Base-by-base conservation (phyloP, 2,888 invertebrate species). In the Drosophila pegasa region DNA sequence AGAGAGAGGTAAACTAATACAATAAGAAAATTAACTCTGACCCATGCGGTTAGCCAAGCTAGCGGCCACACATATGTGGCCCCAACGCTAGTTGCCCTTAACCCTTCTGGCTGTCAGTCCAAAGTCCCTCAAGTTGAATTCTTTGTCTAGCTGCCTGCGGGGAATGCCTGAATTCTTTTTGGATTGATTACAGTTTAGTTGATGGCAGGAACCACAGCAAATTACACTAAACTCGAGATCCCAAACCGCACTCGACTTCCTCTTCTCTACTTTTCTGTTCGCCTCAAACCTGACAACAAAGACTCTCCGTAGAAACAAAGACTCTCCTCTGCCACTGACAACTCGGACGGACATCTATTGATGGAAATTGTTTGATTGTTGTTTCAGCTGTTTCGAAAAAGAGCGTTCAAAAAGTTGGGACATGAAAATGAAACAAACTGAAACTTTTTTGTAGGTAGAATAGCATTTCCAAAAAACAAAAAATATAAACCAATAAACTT, bases 11-110 rank as follows among this genome's bases (percentile, higher is more conserved):
- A 57, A 56, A 68, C 76, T 68, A 80, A 88, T 77, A 88, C 88
- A 88, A 83, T 88, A 86, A 69, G 69, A 76, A 75, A 83, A 88
- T 83, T 83, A 86, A 79, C 69, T 79, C 64, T 78, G 74, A 83
- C 77, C 74, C 72, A 56, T 50, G 63, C 29, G 70, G 51, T 57
- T 52, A 52, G 33, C 33, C 35, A 48, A 37, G 35, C 50, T 9
- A 51, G 16, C 35, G 38, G 38, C 38, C 29, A 71, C 63, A 58
- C 56, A 54, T 40, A 40, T 61, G 51, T 5, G 38, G 43, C 40
- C 41, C 51, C 45, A 37, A 47, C 18, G 33, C 8, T 25, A 55
- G 78, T 33, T 55, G 55, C 68, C 75, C 82, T 81, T 81, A 82
- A 85, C 88, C 83, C 83, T 76, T 87, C 52, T 37, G 35, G 41